These are phyloP conservation scores for Nothocercus julius DNA, from an alignment of 2,113 vertebrate genomes.

Conservation along the genomic window DNA sequence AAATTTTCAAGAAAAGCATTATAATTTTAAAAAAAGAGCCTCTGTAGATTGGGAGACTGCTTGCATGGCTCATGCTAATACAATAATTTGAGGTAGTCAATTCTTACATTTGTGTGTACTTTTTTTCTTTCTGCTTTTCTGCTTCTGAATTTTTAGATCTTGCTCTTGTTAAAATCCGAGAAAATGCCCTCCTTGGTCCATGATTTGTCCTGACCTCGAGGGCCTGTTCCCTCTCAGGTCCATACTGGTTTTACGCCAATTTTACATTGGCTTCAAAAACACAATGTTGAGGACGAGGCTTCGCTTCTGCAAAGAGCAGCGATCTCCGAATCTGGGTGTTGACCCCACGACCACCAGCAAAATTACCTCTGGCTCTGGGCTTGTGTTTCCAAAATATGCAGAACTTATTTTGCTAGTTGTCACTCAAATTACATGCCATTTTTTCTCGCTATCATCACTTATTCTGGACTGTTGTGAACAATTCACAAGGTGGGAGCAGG, in stretches of 20 bases:
- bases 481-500: not conserved
- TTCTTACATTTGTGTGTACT: not conserved
- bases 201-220: not conserved
- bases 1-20: not conserved
- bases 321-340: not conserved
- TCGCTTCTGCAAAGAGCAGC: not conserved
- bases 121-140: not conserved
- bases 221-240: not conserved
- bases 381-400: not conserved
- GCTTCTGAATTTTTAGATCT: not conserved
- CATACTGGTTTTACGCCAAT: not conserved
- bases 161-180: not conserved
- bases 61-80: not conserved
- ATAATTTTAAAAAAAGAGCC: not conserved
- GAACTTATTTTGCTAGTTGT: not conserved
- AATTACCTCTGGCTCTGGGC: not conserved
- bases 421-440: not conserved
- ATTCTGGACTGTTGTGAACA: not conserved
- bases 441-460: not conserved
- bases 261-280: not conserved
- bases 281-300: not conserved
- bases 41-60: not conserved
- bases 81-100: not conserved
- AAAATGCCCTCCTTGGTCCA: not conserved
- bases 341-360: not conserved